phyloP scores from a whole-genome alignment of 2,797 vertebrate species.

The Linurgus olivaceus region DNA sequence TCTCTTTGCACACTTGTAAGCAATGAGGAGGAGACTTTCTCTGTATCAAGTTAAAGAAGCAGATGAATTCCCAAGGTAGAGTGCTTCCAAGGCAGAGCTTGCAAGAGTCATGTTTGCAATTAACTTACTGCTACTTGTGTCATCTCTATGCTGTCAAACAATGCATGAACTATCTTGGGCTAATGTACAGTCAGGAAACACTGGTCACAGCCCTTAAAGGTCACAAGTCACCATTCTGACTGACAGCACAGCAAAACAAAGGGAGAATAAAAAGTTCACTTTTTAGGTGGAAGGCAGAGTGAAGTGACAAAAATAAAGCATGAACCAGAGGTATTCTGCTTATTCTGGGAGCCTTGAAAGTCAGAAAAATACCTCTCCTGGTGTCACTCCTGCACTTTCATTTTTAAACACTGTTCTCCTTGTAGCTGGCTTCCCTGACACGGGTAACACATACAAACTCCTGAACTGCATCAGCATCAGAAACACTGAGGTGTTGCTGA shows the following conservation, averaged over 20 bases:
- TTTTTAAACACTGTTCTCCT: neutral
- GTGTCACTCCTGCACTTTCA: neutral
- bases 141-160: neutral
- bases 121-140: neutral
- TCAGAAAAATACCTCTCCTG: neutral
- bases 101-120: neutral
- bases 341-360: neutral
- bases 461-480: neutral
- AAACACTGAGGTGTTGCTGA: neutral
- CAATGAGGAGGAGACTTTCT: neutral
- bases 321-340: neutral
- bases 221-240: neutral
- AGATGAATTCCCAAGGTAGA: constrained; percentile 1
- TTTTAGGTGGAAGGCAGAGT: neutral
- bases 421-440: neutral
- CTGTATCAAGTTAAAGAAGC: neutral
- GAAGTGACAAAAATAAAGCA: neutral
- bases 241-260: rapidly evolving
- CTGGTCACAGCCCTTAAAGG: neutral
- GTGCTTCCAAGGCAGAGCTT: neutral
- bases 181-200: neutral
- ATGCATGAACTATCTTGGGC: neutral
- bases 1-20: neutral
- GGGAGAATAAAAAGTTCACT: neutral
- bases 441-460: neutral